These are phyloP conservation scores for Antennarius striatus DNA, from an alignment of 2,113 vertebrate species.

Conservation along the genomic window DNA sequence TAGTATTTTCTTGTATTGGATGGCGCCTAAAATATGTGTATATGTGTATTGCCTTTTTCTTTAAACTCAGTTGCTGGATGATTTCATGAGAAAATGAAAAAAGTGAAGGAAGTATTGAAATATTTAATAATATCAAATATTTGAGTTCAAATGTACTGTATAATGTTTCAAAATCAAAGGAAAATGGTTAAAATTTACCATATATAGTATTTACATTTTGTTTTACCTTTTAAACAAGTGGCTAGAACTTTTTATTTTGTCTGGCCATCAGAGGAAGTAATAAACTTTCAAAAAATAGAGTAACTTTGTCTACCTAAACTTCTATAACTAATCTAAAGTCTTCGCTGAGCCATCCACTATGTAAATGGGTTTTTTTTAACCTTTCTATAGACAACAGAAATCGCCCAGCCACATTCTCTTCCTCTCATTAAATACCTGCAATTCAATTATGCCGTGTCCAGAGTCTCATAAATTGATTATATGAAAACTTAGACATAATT, in stretches of 20 bases:
- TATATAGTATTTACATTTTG: conserved; percentile 14
- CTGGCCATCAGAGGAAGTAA: conserved; percentile 6
- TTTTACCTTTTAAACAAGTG: conserved; percentile 30
- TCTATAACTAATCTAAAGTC: conserved; percentile 34
- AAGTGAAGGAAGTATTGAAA: too few species aligned
- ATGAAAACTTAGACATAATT: conserved; percentile 67
- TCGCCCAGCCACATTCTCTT: conserved; percentile 43
- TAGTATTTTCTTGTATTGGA: too few species aligned
- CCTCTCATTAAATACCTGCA: conserved; percentile 63
- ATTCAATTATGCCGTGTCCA: conserved; percentile 69
- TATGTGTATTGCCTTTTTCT: too few species aligned
- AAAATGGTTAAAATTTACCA: not conserved
- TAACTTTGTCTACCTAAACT: not conserved
- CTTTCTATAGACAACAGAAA: conserved; percentile 46
- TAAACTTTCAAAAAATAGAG: conserved; percentile 4
- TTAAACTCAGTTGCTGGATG: too few species aligned
- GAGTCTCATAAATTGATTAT: conserved; percentile 66
- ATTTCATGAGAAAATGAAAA: too few species aligned
- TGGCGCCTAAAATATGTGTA: too few species aligned
- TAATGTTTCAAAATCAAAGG: conserved; percentile 18
- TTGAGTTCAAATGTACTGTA: conserved; percentile 12
- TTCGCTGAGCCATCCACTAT: conserved; percentile 12
- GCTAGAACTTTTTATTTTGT: not conserved
- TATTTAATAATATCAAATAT: too few species aligned
- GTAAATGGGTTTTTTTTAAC: conserved; percentile 34